A percentile compares a stretch with the other conserved stretches of the same genome.
Conservation (phyloP, 2,888 invertebrate species). For the Timandra comae region DNA sequence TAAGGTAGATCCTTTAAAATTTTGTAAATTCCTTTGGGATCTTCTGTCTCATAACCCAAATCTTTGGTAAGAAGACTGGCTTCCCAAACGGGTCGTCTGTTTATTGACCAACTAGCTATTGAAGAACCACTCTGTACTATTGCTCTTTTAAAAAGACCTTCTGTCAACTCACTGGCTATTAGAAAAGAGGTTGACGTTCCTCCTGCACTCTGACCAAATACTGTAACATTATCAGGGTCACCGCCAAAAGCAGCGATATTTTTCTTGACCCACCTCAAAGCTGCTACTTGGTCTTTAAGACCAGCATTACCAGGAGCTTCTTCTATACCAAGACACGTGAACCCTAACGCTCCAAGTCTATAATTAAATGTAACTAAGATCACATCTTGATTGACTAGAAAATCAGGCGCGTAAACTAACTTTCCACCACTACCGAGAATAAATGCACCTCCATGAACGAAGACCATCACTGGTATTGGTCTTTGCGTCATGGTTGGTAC, state of each 20-base stretch:
- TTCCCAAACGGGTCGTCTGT: constrained; percentile 50
- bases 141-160: constrained; percentile 53
- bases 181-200: constrained; percentile 48
- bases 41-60: constrained; percentile 43
- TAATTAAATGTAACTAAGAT: constrained; percentile 65
- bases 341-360: constrained; percentile 58
- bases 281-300: constrained; percentile 62
- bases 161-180: constrained; percentile 43
- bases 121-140: constrained; percentile 63
- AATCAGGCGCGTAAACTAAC: constrained; percentile 53
- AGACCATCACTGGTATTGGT: constrained; percentile 62
- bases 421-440: constrained; percentile 57
- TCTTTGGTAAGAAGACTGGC: constrained; percentile 53
- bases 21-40: constrained; percentile 52
- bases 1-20: constrained; percentile 43
- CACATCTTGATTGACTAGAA: constrained; percentile 50
- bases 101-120: constrained; percentile 53
- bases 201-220: constrained; percentile 67
- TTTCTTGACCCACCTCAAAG: constrained; percentile 61
- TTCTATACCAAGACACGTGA: constrained; percentile 56
- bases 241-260: constrained; percentile 65
- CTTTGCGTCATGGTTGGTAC: constrained; percentile 37
- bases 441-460: constrained; percentile 63
- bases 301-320: constrained; percentile 67
- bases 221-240: constrained; percentile 59